Evolutionary conservation across 2,888 invertebrate species (phyloP).

Genomic region (Seira sanloemensis): DNA sequence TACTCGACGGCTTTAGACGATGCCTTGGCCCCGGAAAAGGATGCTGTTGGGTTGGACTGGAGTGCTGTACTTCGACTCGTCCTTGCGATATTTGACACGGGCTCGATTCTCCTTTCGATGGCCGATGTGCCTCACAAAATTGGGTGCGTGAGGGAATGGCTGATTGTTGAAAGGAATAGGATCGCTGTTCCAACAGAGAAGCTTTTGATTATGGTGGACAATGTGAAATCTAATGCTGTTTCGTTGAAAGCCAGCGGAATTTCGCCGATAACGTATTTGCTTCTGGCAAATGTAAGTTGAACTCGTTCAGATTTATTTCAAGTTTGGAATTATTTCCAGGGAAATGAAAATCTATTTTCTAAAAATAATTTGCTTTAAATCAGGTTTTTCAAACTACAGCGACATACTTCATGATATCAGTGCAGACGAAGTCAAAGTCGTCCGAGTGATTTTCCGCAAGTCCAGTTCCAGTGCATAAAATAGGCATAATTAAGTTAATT

Average conservation of each 20-base stretch:
- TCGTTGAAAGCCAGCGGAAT: background rate
- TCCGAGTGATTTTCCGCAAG: too few relatives aligned
- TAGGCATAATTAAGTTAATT: too few relatives aligned
- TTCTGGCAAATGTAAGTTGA: too few relatives aligned
- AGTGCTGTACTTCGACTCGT: background rate
- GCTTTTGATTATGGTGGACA: background rate
- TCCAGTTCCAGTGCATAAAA: too few relatives aligned
- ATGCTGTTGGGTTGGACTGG: background rate
- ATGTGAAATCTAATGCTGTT: background rate
- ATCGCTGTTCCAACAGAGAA: background rate
- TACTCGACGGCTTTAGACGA: background rate
- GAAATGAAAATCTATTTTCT: too few relatives aligned
- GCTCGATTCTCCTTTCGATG: background rate
- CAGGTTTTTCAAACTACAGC: background rate
- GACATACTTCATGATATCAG: background rate
- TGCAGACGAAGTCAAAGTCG: background rate
- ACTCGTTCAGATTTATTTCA: too few relatives aligned
- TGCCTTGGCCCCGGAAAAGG: background rate
- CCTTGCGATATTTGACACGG: background rate
- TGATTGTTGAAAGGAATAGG: background rate
- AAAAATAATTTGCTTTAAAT: too few relatives aligned
- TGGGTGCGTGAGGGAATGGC: background rate
- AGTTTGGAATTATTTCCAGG: too few relatives aligned
- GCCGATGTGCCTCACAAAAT: background rate
- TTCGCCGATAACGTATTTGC: background rate